Evolutionary conservation across 2,797 vertebrate species (phyloP).

Genomic region (Lithobates sylvaticus): DNA sequence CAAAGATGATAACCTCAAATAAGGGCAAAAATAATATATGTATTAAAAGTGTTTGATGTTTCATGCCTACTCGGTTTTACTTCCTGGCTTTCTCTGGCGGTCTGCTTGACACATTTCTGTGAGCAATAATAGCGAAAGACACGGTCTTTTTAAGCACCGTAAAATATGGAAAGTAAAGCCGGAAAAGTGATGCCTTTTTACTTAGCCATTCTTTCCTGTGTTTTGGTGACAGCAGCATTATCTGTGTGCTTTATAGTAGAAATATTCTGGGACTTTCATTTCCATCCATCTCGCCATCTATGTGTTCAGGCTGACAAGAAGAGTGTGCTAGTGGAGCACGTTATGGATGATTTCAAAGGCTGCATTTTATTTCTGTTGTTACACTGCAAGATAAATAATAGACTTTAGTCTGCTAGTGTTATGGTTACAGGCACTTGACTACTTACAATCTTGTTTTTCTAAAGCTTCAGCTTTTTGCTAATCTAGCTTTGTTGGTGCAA

Average conservation of each 20-base stretch:
- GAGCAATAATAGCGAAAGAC: constrained; percentile 48
- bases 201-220: constrained; percentile 36
- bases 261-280: constrained; percentile 39
- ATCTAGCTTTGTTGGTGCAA: background rate
- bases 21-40: constrained; percentile 36
- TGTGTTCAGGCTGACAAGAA: constrained; percentile 1
- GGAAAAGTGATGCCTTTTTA: constrained; percentile 18
- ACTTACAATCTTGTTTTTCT: background rate
- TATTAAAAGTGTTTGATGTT: constrained; percentile 52
- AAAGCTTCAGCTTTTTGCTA: background rate
- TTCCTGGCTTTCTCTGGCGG: constrained; percentile 13
- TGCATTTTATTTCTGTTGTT: constrained; percentile 49
- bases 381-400: constrained; percentile 39
- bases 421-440: constrained; percentile 29
- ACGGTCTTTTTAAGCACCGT: constrained; percentile 45
- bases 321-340: background rate
- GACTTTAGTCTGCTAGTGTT: constrained; percentile 25
- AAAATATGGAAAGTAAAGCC: constrained; percentile 44
- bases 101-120: constrained; percentile 28
- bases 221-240: constrained; percentile 49
- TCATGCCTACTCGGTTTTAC: constrained; percentile 54
- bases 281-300: constrained; percentile 29
- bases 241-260: constrained; percentile 45
- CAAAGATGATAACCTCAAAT: constrained; percentile 39
- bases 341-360: constrained; percentile 42